Base-by-base conservation (phyloP, 1,140 invertebrate species). In the Polyergus mexicanus region DNA sequence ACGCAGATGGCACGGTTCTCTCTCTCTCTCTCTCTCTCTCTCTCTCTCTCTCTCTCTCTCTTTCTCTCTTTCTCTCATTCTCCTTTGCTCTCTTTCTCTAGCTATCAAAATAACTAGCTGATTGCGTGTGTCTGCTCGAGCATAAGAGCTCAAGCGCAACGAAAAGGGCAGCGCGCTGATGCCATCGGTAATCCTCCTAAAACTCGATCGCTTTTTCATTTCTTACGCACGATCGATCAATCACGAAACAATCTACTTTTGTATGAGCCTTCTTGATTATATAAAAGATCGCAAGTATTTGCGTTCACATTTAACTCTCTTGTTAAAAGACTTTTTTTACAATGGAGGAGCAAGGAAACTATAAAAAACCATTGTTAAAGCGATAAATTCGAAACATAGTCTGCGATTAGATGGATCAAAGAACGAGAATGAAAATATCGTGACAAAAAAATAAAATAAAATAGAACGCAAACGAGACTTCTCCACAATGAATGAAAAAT, bases 71-170 rank as follows among this genome's bases (percentile, higher is more conserved):
- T 28, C 58, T 28, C 10, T 62, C 22, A 16, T 10, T 16, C 22
- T 28, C 0, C 28, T n/a, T n/a, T 13, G 13, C 11, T 25, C 22
- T 25, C 25, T 6, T 25, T 16, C 41, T 41, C 19, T 68, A 51
- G 78, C 88, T 86, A 86, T 91, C 81, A 86, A 89, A 90, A 90
- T 91, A 90, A 88, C 89, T 89, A 84, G 84, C 78, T 85, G 81
- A 90, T 90, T 88, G 90, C 89, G 88, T 90, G 90, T 74, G 80
- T 41, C 25, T 62, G 76, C 54, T 74, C 69, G 56, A 76, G 68
- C 65, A 58, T 63, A 84, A 77, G 41, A 60, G 84, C 84, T 25
- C 47, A 58, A 74, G 74, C 51, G 65, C 58, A 66, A 60, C 28
- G 85, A 58, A 75, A 47, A 28, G 75, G 58, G 54, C 25, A 76